Base-by-base conservation (phyloP, 2,113 vertebrate genomes). In the Hyla sarda region DNA sequence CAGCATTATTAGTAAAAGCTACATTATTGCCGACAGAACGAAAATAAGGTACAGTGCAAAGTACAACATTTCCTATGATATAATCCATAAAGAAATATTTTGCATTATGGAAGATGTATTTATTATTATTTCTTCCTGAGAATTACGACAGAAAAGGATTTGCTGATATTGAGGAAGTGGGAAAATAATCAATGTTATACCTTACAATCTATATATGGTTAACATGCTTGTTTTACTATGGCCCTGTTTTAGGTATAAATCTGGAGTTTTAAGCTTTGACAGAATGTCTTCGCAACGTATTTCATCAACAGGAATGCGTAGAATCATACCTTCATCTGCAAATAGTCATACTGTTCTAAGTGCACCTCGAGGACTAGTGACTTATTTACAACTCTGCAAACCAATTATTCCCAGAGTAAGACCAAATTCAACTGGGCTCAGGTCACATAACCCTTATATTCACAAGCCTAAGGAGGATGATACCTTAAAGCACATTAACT, bases 341-440 rank as follows among this genome's bases (percentile, higher is more conserved):
- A 28, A 48, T n/a, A 82, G 56, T 19, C 56, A 65, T 48, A 62
- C 6, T 72, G 65, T 62, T 25, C 56, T 74, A 9, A 60, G n/a
- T 50, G 85, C 67, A 62, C 52, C 85, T 7, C 28, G 21, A 19
- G 69, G 67, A 9, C 69, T 50, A 34, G 34, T 87, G 30, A 82
- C 85, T 25, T 87, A 87, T 72, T 37, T 87, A 4, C 85, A 87
- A 19, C 30, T 87, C 28, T 82, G 85, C 50, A 81, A 10, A 48
- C 78, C 85, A 6, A 81, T 82, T 28, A 74, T 65, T 10, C 85
- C 77, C 34, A 21, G 17, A 34, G 19, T 50, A 74, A 69, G 78
- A 25, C 17, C 37, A 48, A 30, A 34, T 37, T 72, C 19, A 47
- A 16, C 25, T 7, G 52, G 37, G 82, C 28, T 67, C 19, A 58